phyloP scores from a whole-genome alignment of 2,113 vertebrate species.

The Bubo scandiacus region DNA sequence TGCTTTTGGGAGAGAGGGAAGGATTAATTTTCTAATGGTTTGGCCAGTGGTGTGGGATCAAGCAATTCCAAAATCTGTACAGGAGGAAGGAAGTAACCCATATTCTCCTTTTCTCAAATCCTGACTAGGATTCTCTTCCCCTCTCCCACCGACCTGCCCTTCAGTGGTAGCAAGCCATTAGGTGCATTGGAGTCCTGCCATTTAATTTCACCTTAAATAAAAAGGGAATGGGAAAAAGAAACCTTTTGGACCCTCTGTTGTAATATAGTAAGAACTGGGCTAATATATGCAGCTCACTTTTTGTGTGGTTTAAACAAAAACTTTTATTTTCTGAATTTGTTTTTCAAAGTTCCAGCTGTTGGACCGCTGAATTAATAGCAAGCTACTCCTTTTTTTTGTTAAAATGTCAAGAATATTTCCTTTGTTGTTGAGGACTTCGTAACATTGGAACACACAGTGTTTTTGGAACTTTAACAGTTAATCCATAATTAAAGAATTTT shows the following conservation, averaged over 20 bases:
- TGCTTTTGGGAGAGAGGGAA: neutral
- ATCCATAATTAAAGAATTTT: neutral
- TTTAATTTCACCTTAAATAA: neutral
- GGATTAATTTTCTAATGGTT: neutral
- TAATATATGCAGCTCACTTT: neutral
- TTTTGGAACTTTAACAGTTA: neutral
- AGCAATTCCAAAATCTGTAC: neutral
- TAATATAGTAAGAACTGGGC: neutral
- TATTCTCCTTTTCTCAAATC: neutral
- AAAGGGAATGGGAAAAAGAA: neutral
- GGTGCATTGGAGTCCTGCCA: neutral
- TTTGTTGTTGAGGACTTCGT: neutral
- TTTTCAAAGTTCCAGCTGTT: neutral
- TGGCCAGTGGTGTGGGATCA: neutral
- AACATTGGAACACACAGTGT: rapidly evolving
- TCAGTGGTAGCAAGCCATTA: neutral
- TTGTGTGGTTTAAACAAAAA: neutral
- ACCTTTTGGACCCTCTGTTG: neutral
- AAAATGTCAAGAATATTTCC: neutral
- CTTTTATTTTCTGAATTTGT: neutral
- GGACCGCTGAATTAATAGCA: neutral
- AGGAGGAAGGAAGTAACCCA: neutral
- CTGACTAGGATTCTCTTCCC: neutral
- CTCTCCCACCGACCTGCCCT: neutral
- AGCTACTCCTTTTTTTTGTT: neutral